Evolutionary conservation across 2,797 vertebrate genomes (phyloP).

Genomic region (Pempheris klunzingeri): DNA sequence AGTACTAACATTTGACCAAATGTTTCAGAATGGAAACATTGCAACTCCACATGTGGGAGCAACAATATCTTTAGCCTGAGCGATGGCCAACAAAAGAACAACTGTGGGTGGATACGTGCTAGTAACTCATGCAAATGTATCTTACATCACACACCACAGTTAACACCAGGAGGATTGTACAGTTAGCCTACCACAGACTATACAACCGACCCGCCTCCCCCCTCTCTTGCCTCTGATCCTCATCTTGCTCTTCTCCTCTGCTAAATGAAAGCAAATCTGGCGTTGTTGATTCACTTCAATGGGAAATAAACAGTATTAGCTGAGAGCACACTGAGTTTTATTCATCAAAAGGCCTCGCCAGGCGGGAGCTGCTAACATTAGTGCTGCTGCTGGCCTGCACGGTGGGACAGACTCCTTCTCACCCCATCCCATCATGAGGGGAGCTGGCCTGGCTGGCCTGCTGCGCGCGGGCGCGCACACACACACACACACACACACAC

Average conservation of each 20-base stretch:
- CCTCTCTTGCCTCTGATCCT: slow-evolving; percentile 89
- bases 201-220: slow-evolving; percentile 90
- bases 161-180: slow-evolving; percentile 75
- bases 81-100: slow-evolving; percentile 60
- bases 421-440: slow-evolving; percentile 34
- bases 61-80: slow-evolving; percentile 53
- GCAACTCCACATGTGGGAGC: slow-evolving; percentile 42
- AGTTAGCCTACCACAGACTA: slow-evolving; percentile 88
- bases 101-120: slow-evolving; percentile 78
- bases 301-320: slow-evolving; percentile 42
- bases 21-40: slow-evolving; percentile 69
- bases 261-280: slow-evolving; percentile 86
- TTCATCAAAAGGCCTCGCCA: slow-evolving; percentile 44
- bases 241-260: slow-evolving; percentile 90
- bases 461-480: too few species aligned
- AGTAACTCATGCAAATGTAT: slow-evolving; percentile 78
- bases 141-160: slow-evolving; percentile 78
- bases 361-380: slow-evolving; percentile 18
- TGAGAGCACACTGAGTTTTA: slow-evolving; percentile 46
- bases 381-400: slow-evolving; percentile 40
- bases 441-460: slow-evolving; percentile 62
- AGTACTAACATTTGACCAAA: slow-evolving; percentile 37
- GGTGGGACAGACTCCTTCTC: slow-evolving; percentile 35
- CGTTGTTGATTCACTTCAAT: slow-evolving; percentile 74
- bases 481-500: too few species aligned